These are phyloP conservation scores for Rhinoptilus africanus DNA, from an alignment of 2,113 vertebrate genomes.

Conservation along the genomic window DNA sequence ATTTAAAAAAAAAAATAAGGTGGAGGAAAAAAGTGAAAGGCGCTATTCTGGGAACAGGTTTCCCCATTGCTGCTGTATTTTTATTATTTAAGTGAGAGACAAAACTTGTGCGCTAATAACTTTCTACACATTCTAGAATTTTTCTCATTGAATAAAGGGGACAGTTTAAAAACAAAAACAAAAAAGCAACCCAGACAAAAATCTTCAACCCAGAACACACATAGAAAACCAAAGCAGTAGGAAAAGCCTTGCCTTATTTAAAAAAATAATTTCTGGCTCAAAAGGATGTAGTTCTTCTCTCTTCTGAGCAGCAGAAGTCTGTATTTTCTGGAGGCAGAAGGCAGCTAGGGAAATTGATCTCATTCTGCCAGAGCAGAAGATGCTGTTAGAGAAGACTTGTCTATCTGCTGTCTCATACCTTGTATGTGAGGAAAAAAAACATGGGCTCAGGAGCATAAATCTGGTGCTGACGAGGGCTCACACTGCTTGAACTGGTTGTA, in stretches of 20 bases:
- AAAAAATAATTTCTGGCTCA: neutral
- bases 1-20: neutral
- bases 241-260: neutral
- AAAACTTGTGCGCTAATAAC: neutral
- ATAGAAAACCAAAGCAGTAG: neutral
- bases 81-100: neutral
- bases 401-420: neutral
- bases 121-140: neutral
- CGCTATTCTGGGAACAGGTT: neutral
- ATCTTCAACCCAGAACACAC: neutral
- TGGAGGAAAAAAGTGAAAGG: neutral
- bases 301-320: neutral
- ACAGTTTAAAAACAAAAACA: neutral
- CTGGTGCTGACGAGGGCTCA: neutral
- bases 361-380: neutral
- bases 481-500: neutral
- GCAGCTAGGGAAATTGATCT: neutral
- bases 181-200: neutral
- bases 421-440: neutral
- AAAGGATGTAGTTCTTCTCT: neutral
- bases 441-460: neutral
- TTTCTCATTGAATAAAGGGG: neutral
- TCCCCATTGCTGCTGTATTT: neutral
- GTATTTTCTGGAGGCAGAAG: neutral
- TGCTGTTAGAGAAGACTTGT: too few relatives aligned